Base-by-base conservation (phyloP, 2,113 vertebrate genomes). In the Onychostoma macrolepis region DNA sequence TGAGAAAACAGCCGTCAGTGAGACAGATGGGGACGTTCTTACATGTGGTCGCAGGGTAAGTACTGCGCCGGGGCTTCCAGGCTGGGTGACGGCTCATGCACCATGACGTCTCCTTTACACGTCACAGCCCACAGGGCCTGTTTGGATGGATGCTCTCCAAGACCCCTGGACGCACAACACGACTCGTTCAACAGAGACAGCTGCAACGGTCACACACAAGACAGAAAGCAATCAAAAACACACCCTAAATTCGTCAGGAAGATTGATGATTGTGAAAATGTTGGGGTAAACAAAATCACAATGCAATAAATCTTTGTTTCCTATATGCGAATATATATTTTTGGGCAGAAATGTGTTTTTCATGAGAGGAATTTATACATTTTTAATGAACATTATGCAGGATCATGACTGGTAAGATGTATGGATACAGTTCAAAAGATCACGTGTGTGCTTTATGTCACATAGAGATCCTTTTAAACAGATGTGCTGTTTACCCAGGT, bases 71-170 rank as follows among this genome's bases (percentile, higher is more conserved):
- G 28, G 0, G 94, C 92, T 92, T 99, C 98, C 92, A 99, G 93
- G 75, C 94, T 93, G 9, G 95, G 92, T 43, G 92, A 93, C 17
- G 98, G 98, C 91, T 99, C 98, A 0, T 98, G 98, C 84, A 98
- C 96, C 86, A 99, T 97, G 93, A 99, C 81, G 92, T 99, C 98
- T 74, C 98, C 98, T 93, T 97, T 98, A 87, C 96, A 96, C 71
- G 97, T 99, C 38, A 97, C 92, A 0, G 98, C 97, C 98, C 98
- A 99, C 93, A 99, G 94, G 89, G 97, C 97, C 80, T 97, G 97
- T 10, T 92, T 94, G 90, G 97, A 97, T 0, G 96, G 97, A 30
- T 95, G 93, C 13, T 95, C 96, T 0, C 92, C 91, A 84, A 98
- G 94, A 89, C 92, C 96, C 81, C 97, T 96, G 91, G 95, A 96